Percentiles rank a stretch among this genome's conserved stretches.
Evolutionary conservation across 1,140 invertebrate genomes (phyloP).

Genomic region (Rhagoletis zephyria): DNA sequence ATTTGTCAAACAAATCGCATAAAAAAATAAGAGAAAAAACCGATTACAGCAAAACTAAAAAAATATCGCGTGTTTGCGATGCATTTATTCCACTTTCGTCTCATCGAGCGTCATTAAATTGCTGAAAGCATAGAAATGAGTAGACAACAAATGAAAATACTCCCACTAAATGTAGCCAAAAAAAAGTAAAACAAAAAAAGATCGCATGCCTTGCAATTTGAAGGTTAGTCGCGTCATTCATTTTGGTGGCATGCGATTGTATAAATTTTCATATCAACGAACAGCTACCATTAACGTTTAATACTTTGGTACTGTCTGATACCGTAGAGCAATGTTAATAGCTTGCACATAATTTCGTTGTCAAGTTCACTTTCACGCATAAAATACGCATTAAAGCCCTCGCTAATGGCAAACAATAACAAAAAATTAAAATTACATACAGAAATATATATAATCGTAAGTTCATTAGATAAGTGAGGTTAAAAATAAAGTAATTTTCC

Average conservation of each 20-base stretch:
- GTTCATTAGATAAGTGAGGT: too few species aligned
- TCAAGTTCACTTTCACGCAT: not conserved
- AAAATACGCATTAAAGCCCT: too few species aligned
- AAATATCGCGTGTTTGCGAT: constrained; percentile 5
- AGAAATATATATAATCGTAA: too few species aligned
- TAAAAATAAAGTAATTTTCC: too few species aligned
- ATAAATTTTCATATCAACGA: not conserved
- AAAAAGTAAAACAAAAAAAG: constrained; percentile 2
- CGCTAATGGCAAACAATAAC: too few species aligned
- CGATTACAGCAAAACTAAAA: too few species aligned
- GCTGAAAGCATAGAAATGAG: constrained; percentile 19
- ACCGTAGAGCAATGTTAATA: not conserved
- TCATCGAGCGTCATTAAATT: not conserved
- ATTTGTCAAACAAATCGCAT: too few species aligned
- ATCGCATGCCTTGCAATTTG: not conserved
- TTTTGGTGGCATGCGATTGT: not conserved
- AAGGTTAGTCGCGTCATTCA: not conserved
- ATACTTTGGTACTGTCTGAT: not conserved
- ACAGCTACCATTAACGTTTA: not conserved
- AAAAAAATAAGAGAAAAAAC: too few species aligned
- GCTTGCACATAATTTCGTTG: not conserved
- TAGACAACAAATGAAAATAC: not conserved
- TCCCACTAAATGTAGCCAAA: not conserved
- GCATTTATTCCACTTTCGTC: not conserved
- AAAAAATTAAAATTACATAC: too few species aligned